Evolutionary conservation across 2,888 invertebrate genomes (phyloP).

Genomic region (Melanotus villosus): DNA sequence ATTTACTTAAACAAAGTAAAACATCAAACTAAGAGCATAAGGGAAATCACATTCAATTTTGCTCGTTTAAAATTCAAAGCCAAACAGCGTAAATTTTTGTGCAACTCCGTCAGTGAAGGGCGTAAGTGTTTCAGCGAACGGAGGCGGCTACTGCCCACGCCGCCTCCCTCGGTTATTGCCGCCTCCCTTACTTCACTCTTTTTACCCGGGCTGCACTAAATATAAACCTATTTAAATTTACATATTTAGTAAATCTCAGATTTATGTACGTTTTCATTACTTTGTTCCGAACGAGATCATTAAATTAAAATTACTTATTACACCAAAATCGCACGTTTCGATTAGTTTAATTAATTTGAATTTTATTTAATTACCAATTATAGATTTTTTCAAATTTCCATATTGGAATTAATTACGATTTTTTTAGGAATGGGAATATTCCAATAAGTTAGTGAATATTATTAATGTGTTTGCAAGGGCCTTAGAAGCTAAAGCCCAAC

Average conservation of each 20-base stretch:
- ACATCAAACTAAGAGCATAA: background rate
- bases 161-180: slow-evolving; percentile 34
- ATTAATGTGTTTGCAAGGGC: too few relatives aligned
- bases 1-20: background rate
- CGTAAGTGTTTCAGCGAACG: slow-evolving; percentile 33
- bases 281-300: too few relatives aligned
- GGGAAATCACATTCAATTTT: slow-evolving; percentile 9
- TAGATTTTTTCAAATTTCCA: too few relatives aligned
- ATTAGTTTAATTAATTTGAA: too few relatives aligned
- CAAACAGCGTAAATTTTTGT: slow-evolving; percentile 17
- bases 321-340: too few relatives aligned
- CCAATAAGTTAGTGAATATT: too few relatives aligned
- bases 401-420: too few relatives aligned
- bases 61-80: slow-evolving; percentile 2
- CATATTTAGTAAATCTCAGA: slow-evolving; percentile 6
- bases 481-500: too few relatives aligned
- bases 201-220: slow-evolving; percentile 34
- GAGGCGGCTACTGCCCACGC: slow-evolving; percentile 39
- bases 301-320: too few relatives aligned
- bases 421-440: too few relatives aligned
- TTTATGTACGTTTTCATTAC: slow-evolving; percentile 7
- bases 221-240: slow-evolving; percentile 31
- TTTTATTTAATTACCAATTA: too few relatives aligned
- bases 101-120: slow-evolving; percentile 19
- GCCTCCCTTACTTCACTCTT: slow-evolving; percentile 22